Evolutionary conservation across 2,797 vertebrate species (phyloP).

Genomic region (Girardinus metallicus): DNA sequence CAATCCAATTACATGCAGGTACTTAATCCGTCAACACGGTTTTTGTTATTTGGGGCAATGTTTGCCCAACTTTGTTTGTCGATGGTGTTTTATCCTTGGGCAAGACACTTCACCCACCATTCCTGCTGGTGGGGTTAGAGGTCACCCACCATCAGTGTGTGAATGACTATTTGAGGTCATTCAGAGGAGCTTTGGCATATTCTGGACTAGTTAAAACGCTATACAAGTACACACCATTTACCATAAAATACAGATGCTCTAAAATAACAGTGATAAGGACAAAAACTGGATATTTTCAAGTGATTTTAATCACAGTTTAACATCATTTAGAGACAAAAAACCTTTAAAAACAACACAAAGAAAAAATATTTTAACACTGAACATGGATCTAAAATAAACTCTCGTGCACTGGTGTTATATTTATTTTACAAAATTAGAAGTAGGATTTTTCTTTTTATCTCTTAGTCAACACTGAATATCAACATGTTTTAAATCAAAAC

Average conservation of each 20-base stretch:
- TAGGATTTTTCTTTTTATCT: constrained; percentile 9
- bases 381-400: background rate
- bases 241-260: background rate
- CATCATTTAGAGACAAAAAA: constrained; percentile 12
- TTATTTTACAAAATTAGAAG: constrained; percentile 2
- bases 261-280: constrained; percentile 4
- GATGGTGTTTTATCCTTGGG: too few relatives aligned
- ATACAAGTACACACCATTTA: too few relatives aligned
- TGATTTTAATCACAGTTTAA: constrained; percentile 42
- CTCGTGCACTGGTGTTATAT: constrained; percentile 7
- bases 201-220: too few relatives aligned
- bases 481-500: background rate
- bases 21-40: background rate
- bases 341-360: background rate
- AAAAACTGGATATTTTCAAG: constrained; percentile 6
- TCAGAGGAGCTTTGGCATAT: too few relatives aligned
- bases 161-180: too few relatives aligned
- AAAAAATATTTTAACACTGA: background rate
- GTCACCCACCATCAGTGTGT: too few relatives aligned
- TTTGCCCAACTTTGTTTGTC: too few relatives aligned
- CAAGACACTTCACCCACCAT: too few relatives aligned
- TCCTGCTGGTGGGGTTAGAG: too few relatives aligned
- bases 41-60: background rate
- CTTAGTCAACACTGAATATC: constrained; percentile 4
- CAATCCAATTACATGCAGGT: background rate